Percentiles rank a stretch among this genome's conserved stretches.
Evolutionary conservation across 1,140 invertebrate genomes (phyloP).

Genomic region (Drosophila subpulchrella): DNA sequence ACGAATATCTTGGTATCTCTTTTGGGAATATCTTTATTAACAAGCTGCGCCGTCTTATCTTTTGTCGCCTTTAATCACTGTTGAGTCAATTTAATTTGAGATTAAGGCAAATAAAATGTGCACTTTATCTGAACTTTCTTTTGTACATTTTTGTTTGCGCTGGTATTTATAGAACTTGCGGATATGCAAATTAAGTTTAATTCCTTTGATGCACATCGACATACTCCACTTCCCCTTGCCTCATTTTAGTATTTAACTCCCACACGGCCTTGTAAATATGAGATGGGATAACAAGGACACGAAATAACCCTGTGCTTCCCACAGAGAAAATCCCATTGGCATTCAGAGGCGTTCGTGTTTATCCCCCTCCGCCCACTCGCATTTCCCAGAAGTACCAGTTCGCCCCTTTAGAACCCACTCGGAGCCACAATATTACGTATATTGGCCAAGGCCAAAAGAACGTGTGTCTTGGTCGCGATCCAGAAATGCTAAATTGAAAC

Average conservation of each 20-base stretch:
- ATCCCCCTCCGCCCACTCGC: not conserved
- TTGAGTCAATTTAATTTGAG: not conserved
- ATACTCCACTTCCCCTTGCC: not conserved
- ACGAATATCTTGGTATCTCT: not conserved
- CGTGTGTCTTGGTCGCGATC: conserved; percentile 44
- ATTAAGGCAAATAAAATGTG: conserved; percentile 1
- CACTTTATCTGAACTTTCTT: conserved; percentile 12
- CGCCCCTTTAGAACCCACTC: conserved; percentile 17
- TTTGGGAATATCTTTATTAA: not conserved
- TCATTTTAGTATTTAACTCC: conserved; percentile 6
- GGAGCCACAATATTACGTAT: conserved; percentile 8
- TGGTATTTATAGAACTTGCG: conserved; percentile 10
- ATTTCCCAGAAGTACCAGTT: conserved; percentile 18
- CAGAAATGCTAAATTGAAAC: conserved; percentile 45
- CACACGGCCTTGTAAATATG: conserved; percentile 2
- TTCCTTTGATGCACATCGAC: conserved; percentile 11
- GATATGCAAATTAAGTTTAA: conserved; percentile 1
- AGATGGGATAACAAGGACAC: conserved; percentile 12
- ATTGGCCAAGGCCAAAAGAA: conserved; percentile 42
- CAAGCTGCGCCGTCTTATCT: not conserved
- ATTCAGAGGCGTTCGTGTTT: conserved; percentile 20
- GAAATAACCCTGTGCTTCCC: not conserved
- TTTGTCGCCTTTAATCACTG: not conserved
- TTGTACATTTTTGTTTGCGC: not conserved
- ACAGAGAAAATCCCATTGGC: conserved; percentile 17